Percentiles rank a stretch among this genome's conserved stretches.
phyloP scores from a whole-genome alignment of 2,797 vertebrate species.

The Aeoliscus strigatus region DNA sequence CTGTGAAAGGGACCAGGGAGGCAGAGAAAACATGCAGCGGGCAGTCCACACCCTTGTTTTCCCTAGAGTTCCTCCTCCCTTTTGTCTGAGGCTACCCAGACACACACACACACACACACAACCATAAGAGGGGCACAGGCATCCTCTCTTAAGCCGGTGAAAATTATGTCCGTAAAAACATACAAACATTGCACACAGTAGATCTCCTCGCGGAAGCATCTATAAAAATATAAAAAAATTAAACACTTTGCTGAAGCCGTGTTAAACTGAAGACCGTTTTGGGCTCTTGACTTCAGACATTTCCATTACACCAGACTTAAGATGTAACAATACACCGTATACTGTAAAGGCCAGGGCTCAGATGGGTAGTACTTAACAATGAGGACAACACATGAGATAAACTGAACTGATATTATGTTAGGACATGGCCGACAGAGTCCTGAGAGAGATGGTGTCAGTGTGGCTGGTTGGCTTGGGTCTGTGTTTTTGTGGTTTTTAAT shows the following conservation, averaged over 20 bases:
- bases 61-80: slow-evolving; percentile 15
- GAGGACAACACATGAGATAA: too few species aligned
- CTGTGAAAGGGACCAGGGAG: slow-evolving; percentile 3
- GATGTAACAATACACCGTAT: too few species aligned
- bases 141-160: slow-evolving; percentile 17
- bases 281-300: too few species aligned
- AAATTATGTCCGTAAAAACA: slow-evolving; percentile 42
- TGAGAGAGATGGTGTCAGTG: too few species aligned
- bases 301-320: too few species aligned
- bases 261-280: slow-evolving; percentile 16
- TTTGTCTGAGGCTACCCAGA: slow-evolving; percentile 36
- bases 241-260: slow-evolving; percentile 29
- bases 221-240: slow-evolving; percentile 55
- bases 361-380: too few species aligned
- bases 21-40: slow-evolving; percentile 22
- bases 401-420: too few species aligned
- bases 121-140: slow-evolving; percentile 1
- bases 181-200: slow-evolving; percentile 24
- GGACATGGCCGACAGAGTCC: too few species aligned
- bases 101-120: slow-evolving; percentile 10
- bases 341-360: too few species aligned
- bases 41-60: slow-evolving; percentile 28
- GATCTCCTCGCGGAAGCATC: slow-evolving; percentile 25
- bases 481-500: too few species aligned
- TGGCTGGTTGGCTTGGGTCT: too few species aligned